phyloP scores from a whole-genome alignment of 2,888 invertebrate species.

The Emesis furor region DNA sequence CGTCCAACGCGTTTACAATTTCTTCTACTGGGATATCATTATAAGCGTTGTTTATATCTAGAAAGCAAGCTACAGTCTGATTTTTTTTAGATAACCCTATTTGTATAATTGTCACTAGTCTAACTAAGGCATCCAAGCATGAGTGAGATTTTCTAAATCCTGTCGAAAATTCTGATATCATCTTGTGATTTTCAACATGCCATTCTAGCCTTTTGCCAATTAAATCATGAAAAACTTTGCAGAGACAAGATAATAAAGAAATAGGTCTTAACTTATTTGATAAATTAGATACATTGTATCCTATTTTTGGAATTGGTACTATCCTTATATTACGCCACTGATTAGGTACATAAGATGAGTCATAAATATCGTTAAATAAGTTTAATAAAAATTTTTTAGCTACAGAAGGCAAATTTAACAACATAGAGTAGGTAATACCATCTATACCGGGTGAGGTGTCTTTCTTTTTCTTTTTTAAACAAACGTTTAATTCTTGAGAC shows the following conservation, averaged over 20 bases:
- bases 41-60: constrained; percentile 15
- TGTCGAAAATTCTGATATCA: constrained; percentile 5
- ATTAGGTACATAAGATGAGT: background rate
- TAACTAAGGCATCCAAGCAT: background rate
- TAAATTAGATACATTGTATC: background rate
- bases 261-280: constrained; percentile 5
- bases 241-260: constrained; percentile 1
- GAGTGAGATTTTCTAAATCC: constrained; percentile 3
- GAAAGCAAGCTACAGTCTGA: background rate
- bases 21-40: background rate
- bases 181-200: constrained; percentile 3
- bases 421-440: background rate
- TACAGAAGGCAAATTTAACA: background rate
- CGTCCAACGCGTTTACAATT: background rate
- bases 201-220: constrained; percentile 12
- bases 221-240: constrained; percentile 10
- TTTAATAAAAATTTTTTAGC: background rate
- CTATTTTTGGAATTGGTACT: background rate
- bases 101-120: constrained; percentile 2
- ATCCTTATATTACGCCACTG: background rate
- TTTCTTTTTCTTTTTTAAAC: constrained; percentile 9
- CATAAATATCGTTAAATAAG: background rate
- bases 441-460: background rate
- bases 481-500: background rate
- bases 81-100: background rate